Conservation (phyloP, 2,113 vertebrate genomes). For the Tamias sibiricus region DNA sequence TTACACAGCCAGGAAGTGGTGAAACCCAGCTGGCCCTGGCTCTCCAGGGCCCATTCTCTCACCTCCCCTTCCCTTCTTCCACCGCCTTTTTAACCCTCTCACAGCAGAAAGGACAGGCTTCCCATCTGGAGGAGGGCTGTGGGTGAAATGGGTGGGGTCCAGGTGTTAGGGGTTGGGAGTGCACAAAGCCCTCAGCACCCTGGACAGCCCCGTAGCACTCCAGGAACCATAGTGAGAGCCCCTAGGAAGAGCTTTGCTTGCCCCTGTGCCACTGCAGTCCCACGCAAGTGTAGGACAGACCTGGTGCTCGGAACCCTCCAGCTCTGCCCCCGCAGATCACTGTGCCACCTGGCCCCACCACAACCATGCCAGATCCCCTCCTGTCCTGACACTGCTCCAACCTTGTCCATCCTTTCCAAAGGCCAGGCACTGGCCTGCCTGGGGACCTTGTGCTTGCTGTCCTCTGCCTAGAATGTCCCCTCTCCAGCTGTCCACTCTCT, state of each 20-base stretch:
- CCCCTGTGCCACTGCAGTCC: rapidly evolving
- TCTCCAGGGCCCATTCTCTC: neutral
- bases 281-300: rapidly evolving
- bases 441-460: neutral
- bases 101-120: neutral
- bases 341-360: neutral
- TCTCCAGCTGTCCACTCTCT: neutral
- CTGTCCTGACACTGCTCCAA: neutral
- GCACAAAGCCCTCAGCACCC: neutral
- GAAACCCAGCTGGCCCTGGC: rapidly evolving
- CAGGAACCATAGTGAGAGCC: neutral
- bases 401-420: rapidly evolving
- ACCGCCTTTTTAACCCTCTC: rapidly evolving
- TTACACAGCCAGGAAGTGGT: neutral
- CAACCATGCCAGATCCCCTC: rapidly evolving
- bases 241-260: neutral
- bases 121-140: neutral
- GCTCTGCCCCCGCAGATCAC: neutral
- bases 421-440: rapidly evolving
- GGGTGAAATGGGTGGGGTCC: too few species aligned
- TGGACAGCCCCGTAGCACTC: neutral
- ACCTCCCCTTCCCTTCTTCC: neutral
- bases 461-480: neutral
- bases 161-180: neutral
- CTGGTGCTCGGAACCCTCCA: neutral